Evolutionary conservation across 2,113 vertebrate species (phyloP).

Genomic region (Plectropomus leopardus): DNA sequence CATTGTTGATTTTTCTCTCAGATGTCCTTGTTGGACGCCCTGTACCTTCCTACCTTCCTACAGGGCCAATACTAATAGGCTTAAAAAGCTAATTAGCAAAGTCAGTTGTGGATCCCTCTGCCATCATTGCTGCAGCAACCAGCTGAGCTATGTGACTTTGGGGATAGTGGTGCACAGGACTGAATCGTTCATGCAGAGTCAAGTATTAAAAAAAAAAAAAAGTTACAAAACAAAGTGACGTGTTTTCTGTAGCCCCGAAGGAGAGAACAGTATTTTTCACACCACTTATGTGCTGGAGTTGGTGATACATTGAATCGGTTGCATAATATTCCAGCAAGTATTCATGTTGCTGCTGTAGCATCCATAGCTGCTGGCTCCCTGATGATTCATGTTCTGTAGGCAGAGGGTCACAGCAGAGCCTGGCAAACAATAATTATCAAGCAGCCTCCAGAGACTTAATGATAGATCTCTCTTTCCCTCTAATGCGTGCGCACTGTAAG

Average conservation of each 20-base stretch:
- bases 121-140: slow-evolving; percentile 17
- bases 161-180: slow-evolving; percentile 2
- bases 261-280: slow-evolving; percentile 6
- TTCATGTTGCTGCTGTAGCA: slow-evolving; percentile 50
- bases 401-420: slow-evolving; percentile 62
- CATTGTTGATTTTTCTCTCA: slow-evolving; percentile 15
- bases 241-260: not conserved
- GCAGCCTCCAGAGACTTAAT: slow-evolving; percentile 59
- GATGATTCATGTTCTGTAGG: slow-evolving; percentile 78
- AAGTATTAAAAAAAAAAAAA: not conserved
- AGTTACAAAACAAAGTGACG: not conserved
- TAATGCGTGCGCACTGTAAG: slow-evolving; percentile 40
- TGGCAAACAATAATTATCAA: slow-evolving; percentile 71
- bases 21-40: slow-evolving; percentile 26
- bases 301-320: slow-evolving; percentile 43
- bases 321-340: slow-evolving; percentile 49
- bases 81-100: slow-evolving; percentile 49
- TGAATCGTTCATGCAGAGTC: slow-evolving; percentile 6
- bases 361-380: slow-evolving; percentile 51
- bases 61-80: slow-evolving; percentile 42
- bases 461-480: slow-evolving; percentile 49
- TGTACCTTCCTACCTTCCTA: slow-evolving; percentile 25
- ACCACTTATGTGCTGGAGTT: slow-evolving; percentile 18
- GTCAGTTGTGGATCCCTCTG: slow-evolving; percentile 32
- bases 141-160: slow-evolving; percentile 37